Evolutionary conservation across 2,113 vertebrate genomes (phyloP), one percentile per base, ranked within the genome.

Genomic region (Pleuronectes platessa): DNA sequence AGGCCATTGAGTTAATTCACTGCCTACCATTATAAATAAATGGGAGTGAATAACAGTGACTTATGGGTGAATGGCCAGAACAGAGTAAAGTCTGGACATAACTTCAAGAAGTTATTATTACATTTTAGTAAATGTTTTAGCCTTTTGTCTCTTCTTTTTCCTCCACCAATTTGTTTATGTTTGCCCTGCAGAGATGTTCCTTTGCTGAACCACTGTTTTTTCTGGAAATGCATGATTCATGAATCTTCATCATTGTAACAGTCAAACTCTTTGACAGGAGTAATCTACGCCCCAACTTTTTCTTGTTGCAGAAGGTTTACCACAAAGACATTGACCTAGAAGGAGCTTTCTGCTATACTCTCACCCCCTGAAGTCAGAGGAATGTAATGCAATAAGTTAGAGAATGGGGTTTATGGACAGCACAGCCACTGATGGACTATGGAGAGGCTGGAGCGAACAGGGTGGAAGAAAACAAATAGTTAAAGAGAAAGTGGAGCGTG

Each of bases 301-400:
- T 37, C n/a, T 49, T 7, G 12, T 40, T 49, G 15, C 26, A n/a
- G 3, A 58, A 18, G 61, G 49, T 11, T 70, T n/a, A 26, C 11
- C 49, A 4, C 13, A 21, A 18, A 53, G 31, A 24, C 62, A 18
- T 18, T 45, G 45, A 61, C 64, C 55, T 23, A 76, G 5, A 56
- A 14, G 63, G 13, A 0, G 37, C 71, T 61, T 13, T 10, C 11
- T 27, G 12, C 24, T 27, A 17, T 68, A 6, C 55, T 37, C 42
- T 63, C 54, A 51, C 24, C 18, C 8, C 54, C 49, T 67, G 18
- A 54, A 53, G 49, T 40, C 59, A 78, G 40, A 67, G 14, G 12
- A 47, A 63, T 58, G 60, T 18, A 60, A 64, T 67, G 8, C 27
- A 61, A 51, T 49, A 60, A 24, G 47, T 55, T 47, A 18, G 49